A percentile compares a stretch with the other conserved stretches of the same genome.
phyloP scores from a whole-genome alignment of 92 coral and sea anemone genomes.

The Paramuricea clavata region DNA sequence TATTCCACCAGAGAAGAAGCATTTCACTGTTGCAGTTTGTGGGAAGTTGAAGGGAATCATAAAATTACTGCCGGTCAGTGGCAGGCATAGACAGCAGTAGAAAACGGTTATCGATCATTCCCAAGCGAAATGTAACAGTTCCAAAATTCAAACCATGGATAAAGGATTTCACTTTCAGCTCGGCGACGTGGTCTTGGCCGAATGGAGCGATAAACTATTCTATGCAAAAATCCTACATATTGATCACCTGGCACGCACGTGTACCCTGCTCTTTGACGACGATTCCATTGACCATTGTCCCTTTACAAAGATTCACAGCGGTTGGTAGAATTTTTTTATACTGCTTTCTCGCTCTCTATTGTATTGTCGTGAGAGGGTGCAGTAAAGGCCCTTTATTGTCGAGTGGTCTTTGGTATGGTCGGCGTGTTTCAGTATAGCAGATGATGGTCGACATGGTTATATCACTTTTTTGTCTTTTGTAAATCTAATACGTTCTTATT shows the following conservation, averaged over 20 bases:
- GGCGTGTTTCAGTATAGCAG: too few species aligned
- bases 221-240: constrained; percentile 98
- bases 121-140: not conserved
- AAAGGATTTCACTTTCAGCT: constrained; percentile 79
- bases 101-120: not conserved
- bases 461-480: too few species aligned
- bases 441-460: too few species aligned
- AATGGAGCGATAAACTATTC: constrained; percentile 99
- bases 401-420: too few species aligned
- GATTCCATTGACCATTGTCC: constrained; percentile 99
- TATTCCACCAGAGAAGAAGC: too few species aligned
- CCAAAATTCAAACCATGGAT: not conserved
- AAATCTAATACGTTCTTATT: too few species aligned
- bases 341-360: too few species aligned
- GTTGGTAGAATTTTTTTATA: constrained; percentile 87
- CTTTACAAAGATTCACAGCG: constrained; percentile 99
- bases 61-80: too few species aligned
- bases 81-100: not conserved
- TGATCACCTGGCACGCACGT: constrained; percentile 79
- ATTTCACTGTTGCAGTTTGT: too few species aligned
- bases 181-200: constrained; percentile 98
- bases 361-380: too few species aligned
- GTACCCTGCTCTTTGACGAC: constrained; percentile 96
- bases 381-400: not conserved
- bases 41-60: too few species aligned